Evolutionary conservation across 2,888 invertebrate genomes (phyloP).

Genomic region (Metopia argyrocephala): DNA sequence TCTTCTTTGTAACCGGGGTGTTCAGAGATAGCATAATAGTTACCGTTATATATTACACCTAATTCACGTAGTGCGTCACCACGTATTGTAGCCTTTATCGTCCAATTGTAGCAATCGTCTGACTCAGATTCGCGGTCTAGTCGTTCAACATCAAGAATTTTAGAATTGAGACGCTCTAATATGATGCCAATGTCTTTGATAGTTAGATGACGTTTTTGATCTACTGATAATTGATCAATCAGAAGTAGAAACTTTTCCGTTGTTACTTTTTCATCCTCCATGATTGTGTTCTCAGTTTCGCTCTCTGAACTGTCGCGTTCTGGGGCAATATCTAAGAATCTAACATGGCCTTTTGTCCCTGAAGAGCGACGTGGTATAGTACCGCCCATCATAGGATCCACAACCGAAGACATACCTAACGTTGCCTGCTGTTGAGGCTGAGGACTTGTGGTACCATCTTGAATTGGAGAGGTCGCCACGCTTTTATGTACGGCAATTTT

Average conservation of each 20-base stretch:
- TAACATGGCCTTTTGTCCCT: slow-evolving; percentile 87
- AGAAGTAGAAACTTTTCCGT: slow-evolving; percentile 95
- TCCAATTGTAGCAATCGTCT: slow-evolving; percentile 97
- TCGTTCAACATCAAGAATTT: slow-evolving; percentile 95
- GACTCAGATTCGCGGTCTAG: slow-evolving; percentile 94
- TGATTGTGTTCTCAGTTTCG: slow-evolving; percentile 94
- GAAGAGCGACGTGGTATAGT: slow-evolving; percentile 78
- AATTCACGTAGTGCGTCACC: slow-evolving; percentile 94
- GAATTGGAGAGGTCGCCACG: slow-evolving; percentile 95
- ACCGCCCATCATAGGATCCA: slow-evolving; percentile 78
- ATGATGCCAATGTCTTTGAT: slow-evolving; percentile 98
- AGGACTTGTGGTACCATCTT: slow-evolving; percentile 85
- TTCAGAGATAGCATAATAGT: slow-evolving; percentile 96
- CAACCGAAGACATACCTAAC: slow-evolving; percentile 75
- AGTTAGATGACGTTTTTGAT: slow-evolving; percentile 93
- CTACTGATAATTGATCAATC: slow-evolving; percentile 94
- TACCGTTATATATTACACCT: slow-evolving; percentile 96
- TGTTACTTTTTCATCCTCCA: slow-evolving; percentile 86
- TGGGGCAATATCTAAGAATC: slow-evolving; percentile 88
- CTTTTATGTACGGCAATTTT: slow-evolving; percentile 95
- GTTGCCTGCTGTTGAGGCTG: slow-evolving; percentile 79
- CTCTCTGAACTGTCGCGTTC: slow-evolving; percentile 94
- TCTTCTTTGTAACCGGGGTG: slow-evolving; percentile 96
- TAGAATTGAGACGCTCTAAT: slow-evolving; percentile 93
- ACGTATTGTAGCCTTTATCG: slow-evolving; percentile 95